Base-by-base conservation (phyloP, 1,140 invertebrate species). In the Druon quercuslanigerum region DNA sequence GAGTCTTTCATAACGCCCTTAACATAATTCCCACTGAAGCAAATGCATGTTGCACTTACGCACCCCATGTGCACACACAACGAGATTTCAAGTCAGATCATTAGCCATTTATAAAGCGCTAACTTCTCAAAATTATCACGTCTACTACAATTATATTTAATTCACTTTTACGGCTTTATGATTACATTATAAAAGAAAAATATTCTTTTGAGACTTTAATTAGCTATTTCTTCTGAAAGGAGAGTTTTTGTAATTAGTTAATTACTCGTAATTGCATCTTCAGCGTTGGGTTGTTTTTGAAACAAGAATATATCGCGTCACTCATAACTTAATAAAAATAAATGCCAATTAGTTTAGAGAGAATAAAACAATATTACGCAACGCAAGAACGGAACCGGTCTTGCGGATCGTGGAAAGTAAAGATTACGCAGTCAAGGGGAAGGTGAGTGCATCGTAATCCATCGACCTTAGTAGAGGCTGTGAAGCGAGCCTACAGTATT, bases 351-450 rank as follows among this genome's bases (percentile, higher is more conserved):
- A 56, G 19, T 52, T 13, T 56, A 16, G 20, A 57, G 73, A 20
- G 33, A 74, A 74, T 57, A 74, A 74, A 74, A 73, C 33, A 76
- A 72, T 70, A 52, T 75, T 73, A 71, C 52, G 60, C n/a, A 40
- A 71, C 46, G 60, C 60, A 40, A 66, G 60, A 66, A 40, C 60
- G 25, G 33, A 66, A 66, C 60, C 60, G 60, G 60, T 66, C 25
- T 40, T 66, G 14, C 12, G 9, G 17, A 56, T 19, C 54, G 54
- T 56, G 60, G 33, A 66, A 66, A 66, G 60, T 66, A 66, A 66
- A 66, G 60, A 66, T 66, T 66, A 66, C 40, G 60, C 60, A 66
- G 60, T 33, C 60, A 66, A 66, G 60, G 60, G 60, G 33, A 66
- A 66, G 60, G 60, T 40, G 60, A 66, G 60, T 46, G 25, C 40